Evolutionary conservation across 2,888 invertebrate species (phyloP), one percentile per base, ranked within the genome.

Genomic region (Prosapia bicincta): DNA sequence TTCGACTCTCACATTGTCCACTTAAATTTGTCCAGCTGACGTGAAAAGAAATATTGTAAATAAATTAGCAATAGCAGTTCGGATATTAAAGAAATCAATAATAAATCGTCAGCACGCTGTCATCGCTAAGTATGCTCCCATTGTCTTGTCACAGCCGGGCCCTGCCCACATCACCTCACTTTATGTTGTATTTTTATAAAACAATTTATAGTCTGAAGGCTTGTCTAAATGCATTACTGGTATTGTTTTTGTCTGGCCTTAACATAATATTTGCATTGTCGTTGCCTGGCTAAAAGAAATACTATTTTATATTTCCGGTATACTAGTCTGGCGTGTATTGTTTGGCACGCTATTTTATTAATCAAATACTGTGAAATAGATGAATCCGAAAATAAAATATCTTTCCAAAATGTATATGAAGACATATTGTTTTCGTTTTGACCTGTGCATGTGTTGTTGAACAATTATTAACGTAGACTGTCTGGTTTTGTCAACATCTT

Each of bases 251-350:
- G 54, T 54, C n/a, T 20, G 54, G n/a, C 20, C 54, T 54, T 54
- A 54, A 54, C 54, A 54, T 54, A 54, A 54, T 54, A 54, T 54
- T 54, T 54, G 54, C 54, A 54, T 54, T 54, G 54, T 54, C 54
- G 13, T 54, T 54, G 54, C 54, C 20, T 20, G 54, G 5, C 54
- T 20, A 20, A 54, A 54, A 54, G 54, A 54, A 38, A 54, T 54
- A 54, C 54, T 54, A 54, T 54, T 54, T 54, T 54, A 54, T 54
- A 54, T 54, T 54, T 54, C 54, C 54, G 54, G 54, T 54, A 20
- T n/a, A 54, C 5, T 9, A 30, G n/a, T n/a, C n/a, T n/a, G 30
- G 30, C 30, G 5, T 6, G 9, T 30, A 30, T 30, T 30, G 30
- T 6, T 6, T 9, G 30, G 30, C 30, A 30, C 9, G 30, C n/a